Conservation (phyloP, 2,113 vertebrate species). For the Serinus canaria region DNA sequence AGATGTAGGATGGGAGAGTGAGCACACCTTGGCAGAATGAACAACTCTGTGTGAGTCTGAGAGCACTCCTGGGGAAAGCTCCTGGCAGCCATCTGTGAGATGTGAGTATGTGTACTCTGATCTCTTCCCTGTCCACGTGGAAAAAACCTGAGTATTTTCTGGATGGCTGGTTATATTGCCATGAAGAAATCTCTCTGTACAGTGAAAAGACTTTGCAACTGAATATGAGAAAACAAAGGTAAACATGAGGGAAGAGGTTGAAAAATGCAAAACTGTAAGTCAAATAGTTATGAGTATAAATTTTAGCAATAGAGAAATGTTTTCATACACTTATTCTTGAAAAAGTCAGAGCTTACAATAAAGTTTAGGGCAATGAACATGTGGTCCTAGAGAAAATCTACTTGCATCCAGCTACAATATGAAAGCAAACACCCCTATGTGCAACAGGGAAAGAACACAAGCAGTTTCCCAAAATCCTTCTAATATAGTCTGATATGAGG, state of each 20-base stretch:
- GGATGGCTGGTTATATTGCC: background rate
- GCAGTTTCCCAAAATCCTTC: background rate
- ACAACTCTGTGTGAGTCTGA: background rate
- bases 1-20: background rate
- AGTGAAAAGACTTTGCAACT: background rate
- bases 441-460: background rate
- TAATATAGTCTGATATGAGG: background rate
- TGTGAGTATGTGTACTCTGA: rapidly evolving
- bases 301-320: background rate
- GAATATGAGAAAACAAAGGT: background rate
- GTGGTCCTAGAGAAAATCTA: background rate
- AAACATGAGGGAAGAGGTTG: background rate
- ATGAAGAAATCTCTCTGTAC: background rate
- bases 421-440: background rate
- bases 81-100: background rate
- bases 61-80: background rate
- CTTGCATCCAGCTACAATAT: background rate
- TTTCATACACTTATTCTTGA: background rate
- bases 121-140: background rate
- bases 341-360: background rate
- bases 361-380: background rate
- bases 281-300: background rate
- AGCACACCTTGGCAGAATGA: background rate
- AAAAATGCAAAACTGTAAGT: background rate
- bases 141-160: background rate